These are phyloP conservation scores for Polylopha cassiicola DNA, from an alignment of 2,888 invertebrate species.

Conservation along the genomic window DNA sequence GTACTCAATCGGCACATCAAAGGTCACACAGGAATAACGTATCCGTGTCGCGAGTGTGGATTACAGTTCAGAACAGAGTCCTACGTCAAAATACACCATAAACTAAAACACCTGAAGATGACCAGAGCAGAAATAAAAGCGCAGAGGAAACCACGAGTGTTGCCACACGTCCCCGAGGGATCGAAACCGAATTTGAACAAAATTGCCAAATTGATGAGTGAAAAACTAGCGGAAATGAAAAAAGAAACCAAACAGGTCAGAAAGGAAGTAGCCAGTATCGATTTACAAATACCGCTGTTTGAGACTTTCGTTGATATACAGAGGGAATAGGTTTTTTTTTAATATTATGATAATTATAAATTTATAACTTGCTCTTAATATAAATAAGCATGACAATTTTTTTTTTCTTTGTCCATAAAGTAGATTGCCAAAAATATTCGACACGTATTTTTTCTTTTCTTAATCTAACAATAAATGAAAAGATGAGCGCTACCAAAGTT, in stretches of 20 bases:
- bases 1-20: conserved; percentile 43
- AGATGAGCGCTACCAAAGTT: too few species aligned
- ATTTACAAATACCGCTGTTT: conserved; percentile 27
- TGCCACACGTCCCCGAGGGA: too few species aligned
- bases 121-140: conserved; percentile 42
- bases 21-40: conserved; percentile 39
- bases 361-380: background rate
- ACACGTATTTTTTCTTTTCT: too few species aligned
- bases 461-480: too few species aligned
- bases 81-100: conserved; percentile 46
- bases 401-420: too few species aligned
- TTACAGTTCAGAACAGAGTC: conserved; percentile 43
- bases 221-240: background rate
- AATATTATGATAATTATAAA: too few species aligned
- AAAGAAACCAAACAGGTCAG: too few species aligned
- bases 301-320: conserved; percentile 31
- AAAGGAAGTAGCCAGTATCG: too few species aligned
- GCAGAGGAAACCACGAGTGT: conserved; percentile 29
- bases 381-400: too few species aligned
- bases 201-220: too few species aligned
- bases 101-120: conserved; percentile 45
- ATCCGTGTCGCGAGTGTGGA: conserved; percentile 45
- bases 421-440: too few species aligned
- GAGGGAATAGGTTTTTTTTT: conserved; percentile 10
- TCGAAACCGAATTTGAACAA: too few species aligned